Evolutionary conservation across 2,888 invertebrate genomes (phyloP).

Genomic region (Diarsia mendica): DNA sequence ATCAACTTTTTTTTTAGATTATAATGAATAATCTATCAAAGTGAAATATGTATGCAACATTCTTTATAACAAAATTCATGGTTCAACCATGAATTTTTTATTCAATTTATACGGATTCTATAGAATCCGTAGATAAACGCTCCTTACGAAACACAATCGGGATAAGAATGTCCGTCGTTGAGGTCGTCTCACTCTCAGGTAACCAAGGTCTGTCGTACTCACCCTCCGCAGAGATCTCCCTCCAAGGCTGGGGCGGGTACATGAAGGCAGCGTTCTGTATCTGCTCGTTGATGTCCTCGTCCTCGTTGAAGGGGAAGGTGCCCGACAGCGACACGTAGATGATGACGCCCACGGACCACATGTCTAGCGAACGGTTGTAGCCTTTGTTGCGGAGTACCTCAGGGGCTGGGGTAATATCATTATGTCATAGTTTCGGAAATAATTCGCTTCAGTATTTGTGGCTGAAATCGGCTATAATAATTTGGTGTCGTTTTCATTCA

Average conservation of each 20-base stretch:
- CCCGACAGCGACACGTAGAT: conserved; percentile 99
- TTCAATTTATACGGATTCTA: no score
- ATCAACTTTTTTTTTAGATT: no score
- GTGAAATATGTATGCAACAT: no score
- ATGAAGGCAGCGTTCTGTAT: conserved; percentile 99
- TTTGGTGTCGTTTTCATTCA: no score
- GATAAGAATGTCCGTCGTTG: neutral
- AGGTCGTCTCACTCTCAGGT: no score
- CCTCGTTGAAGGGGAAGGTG: conserved; percentile 99
- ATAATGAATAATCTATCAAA: no score
- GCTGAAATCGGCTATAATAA: no score
- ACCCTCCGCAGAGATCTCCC: conserved; percentile 94
- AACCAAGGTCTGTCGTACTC: no score
- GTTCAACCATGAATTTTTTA: no score
- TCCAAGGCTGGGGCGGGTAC: conserved; percentile 99
- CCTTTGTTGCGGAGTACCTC: conserved; percentile 99
- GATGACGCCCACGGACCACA: conserved; percentile 99
- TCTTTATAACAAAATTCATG: neutral
- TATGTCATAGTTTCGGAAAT: no score
- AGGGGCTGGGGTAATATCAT: conserved; percentile 94
- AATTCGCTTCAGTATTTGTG: no score
- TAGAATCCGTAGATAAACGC: no score
- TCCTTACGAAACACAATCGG: neutral
- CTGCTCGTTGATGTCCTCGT: conserved; percentile 99
- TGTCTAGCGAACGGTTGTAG: conserved; percentile 99